Conservation (phyloP, 2,113 vertebrate genomes). For the Caranx ignobilis region DNA sequence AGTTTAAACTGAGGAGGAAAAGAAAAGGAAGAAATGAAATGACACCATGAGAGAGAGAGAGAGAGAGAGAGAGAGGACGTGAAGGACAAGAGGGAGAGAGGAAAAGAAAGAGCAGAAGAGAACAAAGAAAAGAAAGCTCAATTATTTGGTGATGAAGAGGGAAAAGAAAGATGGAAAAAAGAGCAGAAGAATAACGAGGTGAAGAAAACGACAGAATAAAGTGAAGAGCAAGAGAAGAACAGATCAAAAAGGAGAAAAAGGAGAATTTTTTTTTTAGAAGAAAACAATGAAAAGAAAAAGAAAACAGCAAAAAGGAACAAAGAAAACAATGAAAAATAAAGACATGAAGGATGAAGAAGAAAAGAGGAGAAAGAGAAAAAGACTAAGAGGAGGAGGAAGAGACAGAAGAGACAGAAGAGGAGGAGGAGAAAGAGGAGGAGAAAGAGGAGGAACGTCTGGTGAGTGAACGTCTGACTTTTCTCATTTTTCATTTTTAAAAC, state of each 20-base stretch:
- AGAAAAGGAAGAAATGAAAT: background rate
- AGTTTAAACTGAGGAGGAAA: background rate
- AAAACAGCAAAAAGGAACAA: background rate
- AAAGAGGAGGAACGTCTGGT: background rate
- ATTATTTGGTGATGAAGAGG: background rate
- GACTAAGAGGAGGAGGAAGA: background rate
- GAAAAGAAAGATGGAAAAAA: background rate
- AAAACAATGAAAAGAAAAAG: background rate
- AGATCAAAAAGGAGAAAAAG: background rate
- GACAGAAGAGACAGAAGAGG: background rate
- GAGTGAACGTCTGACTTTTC: slow-evolving; percentile 1
- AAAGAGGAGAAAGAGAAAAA: too few species aligned
- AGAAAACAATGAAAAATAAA: too few species aligned
- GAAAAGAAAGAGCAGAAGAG: too few species aligned
- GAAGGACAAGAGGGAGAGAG: background rate
- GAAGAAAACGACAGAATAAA: background rate
- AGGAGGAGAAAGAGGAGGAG: background rate
- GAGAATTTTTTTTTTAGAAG: background rate
- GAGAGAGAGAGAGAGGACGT: background rate
- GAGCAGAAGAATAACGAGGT: background rate
- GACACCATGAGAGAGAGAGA: too few species aligned
- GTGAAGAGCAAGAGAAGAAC: too few species aligned
- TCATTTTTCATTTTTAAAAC: background rate
- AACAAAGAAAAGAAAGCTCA: too few species aligned
- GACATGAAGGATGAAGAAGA: too few species aligned